phyloP scores from a whole-genome alignment of 2,113 vertebrate genomes.

The Solea senegalensis region DNA sequence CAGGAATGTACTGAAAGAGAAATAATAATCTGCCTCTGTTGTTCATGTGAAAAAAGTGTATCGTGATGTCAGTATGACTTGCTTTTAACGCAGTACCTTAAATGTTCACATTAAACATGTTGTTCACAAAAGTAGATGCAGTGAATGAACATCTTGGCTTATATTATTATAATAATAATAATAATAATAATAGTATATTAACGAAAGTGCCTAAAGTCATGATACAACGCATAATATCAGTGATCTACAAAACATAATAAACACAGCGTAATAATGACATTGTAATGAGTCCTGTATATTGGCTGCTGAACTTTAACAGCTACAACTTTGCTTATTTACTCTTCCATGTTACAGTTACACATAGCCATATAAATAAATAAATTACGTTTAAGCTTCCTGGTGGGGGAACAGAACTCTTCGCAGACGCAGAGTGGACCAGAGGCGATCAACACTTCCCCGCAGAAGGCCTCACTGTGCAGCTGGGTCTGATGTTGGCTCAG shows the following conservation, averaged over 20 bases:
- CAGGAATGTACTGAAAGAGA: background rate
- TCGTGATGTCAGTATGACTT: too few relatives aligned
- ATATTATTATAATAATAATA: too few relatives aligned
- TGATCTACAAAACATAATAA: slow-evolving; percentile 4
- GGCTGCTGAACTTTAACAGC: background rate
- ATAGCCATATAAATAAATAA: slow-evolving; percentile 3
- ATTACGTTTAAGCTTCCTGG: slow-evolving; percentile 17
- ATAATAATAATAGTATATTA: background rate
- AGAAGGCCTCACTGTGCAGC: slow-evolving; percentile 2
- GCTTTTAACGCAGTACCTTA: too few relatives aligned
- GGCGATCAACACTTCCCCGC: slow-evolving; percentile 29
- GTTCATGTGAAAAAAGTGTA: background rate
- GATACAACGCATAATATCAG: slow-evolving; percentile 1
- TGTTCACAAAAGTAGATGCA: background rate
- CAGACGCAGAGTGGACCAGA: slow-evolving; percentile 30
- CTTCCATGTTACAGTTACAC: slow-evolving; percentile 1
- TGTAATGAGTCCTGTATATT: background rate
- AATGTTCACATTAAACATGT: background rate
- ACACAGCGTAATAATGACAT: background rate
- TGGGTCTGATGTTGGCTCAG: background rate
- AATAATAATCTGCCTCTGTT: background rate
- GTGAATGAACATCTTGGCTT: background rate
- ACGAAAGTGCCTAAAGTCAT: background rate
- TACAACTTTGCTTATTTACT: background rate
- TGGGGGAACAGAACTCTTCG: slow-evolving; percentile 40